Conservation (phyloP, 1,140 invertebrate genomes). For the Euwallacea similis region DNA sequence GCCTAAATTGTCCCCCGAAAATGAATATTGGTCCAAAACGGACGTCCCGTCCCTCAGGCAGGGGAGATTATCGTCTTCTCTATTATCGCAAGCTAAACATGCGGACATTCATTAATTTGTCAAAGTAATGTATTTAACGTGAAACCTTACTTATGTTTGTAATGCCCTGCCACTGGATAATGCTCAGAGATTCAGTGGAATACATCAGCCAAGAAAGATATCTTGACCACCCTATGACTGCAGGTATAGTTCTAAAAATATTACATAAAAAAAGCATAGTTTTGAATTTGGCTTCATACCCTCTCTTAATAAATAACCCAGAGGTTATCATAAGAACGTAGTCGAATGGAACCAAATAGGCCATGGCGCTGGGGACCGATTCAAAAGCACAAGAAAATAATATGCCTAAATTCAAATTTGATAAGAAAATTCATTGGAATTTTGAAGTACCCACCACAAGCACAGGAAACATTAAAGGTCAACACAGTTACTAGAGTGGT, state of each 20-base stretch:
- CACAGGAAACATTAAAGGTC: conserved; percentile 80
- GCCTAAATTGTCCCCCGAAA: conserved; percentile 65
- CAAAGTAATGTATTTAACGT: neutral
- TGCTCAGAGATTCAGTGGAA: conserved; percentile 84
- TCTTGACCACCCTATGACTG: conserved; percentile 79
- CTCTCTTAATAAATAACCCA: conserved; percentile 79
- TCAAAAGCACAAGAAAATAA: conserved; percentile 85
- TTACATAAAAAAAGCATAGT: neutral
- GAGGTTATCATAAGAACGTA: conserved; percentile 86
- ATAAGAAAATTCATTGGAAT: neutral
- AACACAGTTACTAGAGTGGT: conserved; percentile 69
- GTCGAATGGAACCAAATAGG: conserved; percentile 84
- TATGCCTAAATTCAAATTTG: conserved; percentile 62
- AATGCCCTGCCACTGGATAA: conserved; percentile 76
- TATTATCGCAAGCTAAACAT: conserved; percentile 66
- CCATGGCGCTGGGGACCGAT: conserved; percentile 75
- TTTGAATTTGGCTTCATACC: conserved; percentile 57
- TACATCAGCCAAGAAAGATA: conserved; percentile 93
- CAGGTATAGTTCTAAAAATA: conserved; percentile 71
- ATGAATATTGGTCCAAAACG: conserved; percentile 74
- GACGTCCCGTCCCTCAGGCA: conserved; percentile 71
- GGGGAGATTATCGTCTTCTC: conserved; percentile 58
- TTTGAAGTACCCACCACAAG: conserved; percentile 67
- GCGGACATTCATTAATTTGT: neutral
- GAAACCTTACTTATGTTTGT: conserved; percentile 73